Percentiles rank a stretch among this genome's conserved stretches.
phyloP scores from a whole-genome alignment of 2,113 vertebrate genomes.

The Alaudala cheleensis region DNA sequence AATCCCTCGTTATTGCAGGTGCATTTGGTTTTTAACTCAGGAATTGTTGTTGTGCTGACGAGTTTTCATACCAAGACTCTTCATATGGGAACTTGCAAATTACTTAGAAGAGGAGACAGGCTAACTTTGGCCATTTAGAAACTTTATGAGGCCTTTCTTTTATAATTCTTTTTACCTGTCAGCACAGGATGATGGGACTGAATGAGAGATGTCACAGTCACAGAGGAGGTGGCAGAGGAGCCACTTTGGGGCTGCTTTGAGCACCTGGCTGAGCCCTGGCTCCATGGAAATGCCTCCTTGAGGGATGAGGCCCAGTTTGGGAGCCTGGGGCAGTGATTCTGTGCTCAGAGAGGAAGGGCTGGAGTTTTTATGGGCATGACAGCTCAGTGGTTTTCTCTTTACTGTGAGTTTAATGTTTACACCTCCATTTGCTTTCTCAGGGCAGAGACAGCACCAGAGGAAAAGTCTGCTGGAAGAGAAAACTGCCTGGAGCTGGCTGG shows the following conservation, averaged over 20 bases:
- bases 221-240: not conserved
- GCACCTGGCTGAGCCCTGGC: not conserved
- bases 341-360: not conserved
- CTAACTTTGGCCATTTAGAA: not conserved
- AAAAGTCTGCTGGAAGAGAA: not conserved
- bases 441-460: not conserved
- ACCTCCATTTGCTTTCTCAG: not conserved
- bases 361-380: fast-evolving
- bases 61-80: not conserved
- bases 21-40: not conserved
- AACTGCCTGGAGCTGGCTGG: not conserved
- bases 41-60: not conserved
- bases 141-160: not conserved
- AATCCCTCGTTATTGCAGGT: not conserved
- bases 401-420: not conserved
- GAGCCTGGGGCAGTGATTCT: not conserved
- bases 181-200: fast-evolving
- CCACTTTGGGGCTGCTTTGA: not conserved
- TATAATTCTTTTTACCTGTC: not conserved
- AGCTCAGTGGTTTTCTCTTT: not conserved
- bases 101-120: not conserved
- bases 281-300: not conserved
- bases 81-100: not conserved
- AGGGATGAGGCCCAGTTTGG: not conserved
- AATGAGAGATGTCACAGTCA: not conserved